Evolutionary conservation across 2,113 vertebrate genomes (phyloP).

Genomic region (Anarhynchus alexandrinus): DNA sequence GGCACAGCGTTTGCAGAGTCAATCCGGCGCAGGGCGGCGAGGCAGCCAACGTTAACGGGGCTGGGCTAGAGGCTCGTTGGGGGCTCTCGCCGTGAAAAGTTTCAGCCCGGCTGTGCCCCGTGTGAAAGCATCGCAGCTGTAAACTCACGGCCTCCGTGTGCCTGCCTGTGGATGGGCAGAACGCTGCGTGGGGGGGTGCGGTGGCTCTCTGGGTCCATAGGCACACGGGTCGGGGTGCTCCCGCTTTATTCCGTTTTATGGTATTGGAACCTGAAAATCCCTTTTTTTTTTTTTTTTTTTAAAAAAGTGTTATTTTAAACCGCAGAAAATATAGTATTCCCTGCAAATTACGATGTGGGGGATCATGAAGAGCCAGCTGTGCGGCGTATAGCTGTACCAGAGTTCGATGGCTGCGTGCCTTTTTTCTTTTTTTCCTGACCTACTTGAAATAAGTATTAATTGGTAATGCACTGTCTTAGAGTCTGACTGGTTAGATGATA

Average conservation of each 20-base stretch:
- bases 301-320: background rate
- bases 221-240: rapidly evolving
- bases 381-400: background rate
- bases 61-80: rapidly evolving
- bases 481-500: background rate
- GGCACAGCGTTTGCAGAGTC: too few species aligned
- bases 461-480: background rate
- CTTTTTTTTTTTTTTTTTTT: too few species aligned
- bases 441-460: background rate
- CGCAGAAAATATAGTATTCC: background rate
- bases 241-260: background rate
- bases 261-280: background rate
- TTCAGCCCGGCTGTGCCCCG: background rate
- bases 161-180: background rate
- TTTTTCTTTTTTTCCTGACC: background rate
- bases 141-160: background rate
- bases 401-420: background rate
- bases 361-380: background rate
- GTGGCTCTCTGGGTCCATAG: rapidly evolving
- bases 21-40: background rate
- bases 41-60: background rate
- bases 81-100: background rate
- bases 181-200: rapidly evolving
- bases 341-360: background rate
- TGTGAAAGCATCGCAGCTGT: rapidly evolving